Base-by-base conservation (phyloP, 2,113 vertebrate genomes). In the Dicerorhinus sumatrensis region DNA sequence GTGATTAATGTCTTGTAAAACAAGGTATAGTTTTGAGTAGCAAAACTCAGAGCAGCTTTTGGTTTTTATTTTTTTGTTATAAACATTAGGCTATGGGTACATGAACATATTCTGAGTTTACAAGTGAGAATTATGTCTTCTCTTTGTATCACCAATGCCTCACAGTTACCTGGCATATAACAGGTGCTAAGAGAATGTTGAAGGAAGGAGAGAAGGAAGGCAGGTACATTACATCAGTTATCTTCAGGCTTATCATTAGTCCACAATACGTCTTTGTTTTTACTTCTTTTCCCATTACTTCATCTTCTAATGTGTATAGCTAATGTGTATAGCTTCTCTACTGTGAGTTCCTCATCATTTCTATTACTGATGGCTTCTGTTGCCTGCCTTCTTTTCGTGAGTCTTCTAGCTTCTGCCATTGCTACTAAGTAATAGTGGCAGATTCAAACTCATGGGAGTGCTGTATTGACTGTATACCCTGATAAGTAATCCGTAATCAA, bases 231-330 rank as follows among this genome's bases (percentile, higher is more conserved):
- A 29, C 11, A 13, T 88, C 33, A 70, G 14, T 58, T 96, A 46
- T 60, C 56, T 96, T 95, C 21, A 67, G 81, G 82, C 51, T 83
- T 96, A 79, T 81, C 54, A 54, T 73, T 69, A 89, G 62, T 75
- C 31, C 12, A n/a, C 18, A 83, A 14, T 91, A 73, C 89, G n/a
- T 25, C 23, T 94, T 65, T 86, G 46, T 65, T 89, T 89, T 60
- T 91, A 58, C 11, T 25, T 75, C 36, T 76, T 81, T 89, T 89
- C 39, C 29, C 12, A n/a, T 76, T 63, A 65, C 13, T 13, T 94
- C 8, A 73, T 69, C 11, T 48, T 95, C 77, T 85, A 39, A 91
- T 85, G 8, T 90, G 2, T 80, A 20, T 21, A 14, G 46, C 67
- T 92, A 39, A 91, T 85, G 8, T 90, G 2, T 80, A 20, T 21